Conservation (phyloP, 2,888 invertebrate species). For the Coremacera marginata region DNA sequence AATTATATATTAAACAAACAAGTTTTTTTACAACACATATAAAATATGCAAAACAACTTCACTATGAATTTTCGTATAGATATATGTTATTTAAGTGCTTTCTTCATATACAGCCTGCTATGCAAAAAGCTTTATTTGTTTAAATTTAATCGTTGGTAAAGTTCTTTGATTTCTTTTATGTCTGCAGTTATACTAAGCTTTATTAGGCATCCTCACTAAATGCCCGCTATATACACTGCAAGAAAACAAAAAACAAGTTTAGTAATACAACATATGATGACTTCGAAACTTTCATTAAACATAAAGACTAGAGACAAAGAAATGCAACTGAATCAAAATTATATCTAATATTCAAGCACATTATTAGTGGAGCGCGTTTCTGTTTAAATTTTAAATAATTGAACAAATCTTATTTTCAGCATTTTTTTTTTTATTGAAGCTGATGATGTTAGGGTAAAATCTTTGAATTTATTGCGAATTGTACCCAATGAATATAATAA, state of each 20-base stretch:
- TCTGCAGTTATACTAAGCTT: neutral
- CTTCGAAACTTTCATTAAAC: neutral
- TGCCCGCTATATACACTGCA: neutral
- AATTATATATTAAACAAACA: too few species aligned
- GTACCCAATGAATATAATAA: slow-evolving; percentile 5
- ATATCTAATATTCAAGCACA: slow-evolving; percentile 9
- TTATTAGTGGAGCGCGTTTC: neutral
- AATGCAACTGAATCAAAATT: slow-evolving; percentile 24
- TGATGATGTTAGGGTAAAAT: neutral
- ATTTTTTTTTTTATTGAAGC: neutral
- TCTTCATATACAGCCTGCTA: neutral
- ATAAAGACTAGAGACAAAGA: slow-evolving; percentile 13
- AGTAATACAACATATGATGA: neutral
- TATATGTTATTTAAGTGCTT: neutral
- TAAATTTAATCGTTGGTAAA: neutral
- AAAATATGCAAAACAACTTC: neutral
- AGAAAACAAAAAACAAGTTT: neutral
- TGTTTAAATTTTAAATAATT: neutral
- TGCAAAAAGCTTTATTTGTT: neutral
- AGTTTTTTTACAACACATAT: neutral
- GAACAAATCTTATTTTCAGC: neutral
- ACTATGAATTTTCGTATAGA: neutral
- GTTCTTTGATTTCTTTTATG: neutral
- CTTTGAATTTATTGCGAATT: neutral
- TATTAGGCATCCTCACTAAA: neutral